Evolutionary conservation across 2,888 invertebrate species (phyloP).

Genomic region (Trichopria drosophilae): DNA sequence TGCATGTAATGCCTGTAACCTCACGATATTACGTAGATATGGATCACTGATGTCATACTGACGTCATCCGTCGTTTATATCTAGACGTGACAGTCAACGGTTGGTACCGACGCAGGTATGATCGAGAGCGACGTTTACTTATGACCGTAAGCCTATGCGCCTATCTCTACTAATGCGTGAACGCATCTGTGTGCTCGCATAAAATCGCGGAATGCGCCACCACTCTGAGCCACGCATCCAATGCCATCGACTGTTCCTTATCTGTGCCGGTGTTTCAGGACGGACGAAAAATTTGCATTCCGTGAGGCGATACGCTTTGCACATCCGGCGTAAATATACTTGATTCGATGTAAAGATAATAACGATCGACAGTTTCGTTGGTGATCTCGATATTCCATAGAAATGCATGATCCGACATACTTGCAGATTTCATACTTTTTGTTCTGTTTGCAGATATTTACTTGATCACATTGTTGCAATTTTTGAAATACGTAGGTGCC

Average conservation of each 20-base stretch:
- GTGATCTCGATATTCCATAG: too few relatives aligned
- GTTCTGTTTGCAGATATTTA: too few relatives aligned
- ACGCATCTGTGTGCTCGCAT: too few relatives aligned
- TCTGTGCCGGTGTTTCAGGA: not conserved
- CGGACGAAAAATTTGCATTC: conserved; percentile 1
- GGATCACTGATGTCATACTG: conserved; percentile 58
- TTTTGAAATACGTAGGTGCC: too few relatives aligned
- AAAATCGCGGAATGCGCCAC: conserved; percentile 37
- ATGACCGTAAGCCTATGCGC: too few relatives aligned
- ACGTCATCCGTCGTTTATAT: conserved; percentile 55
- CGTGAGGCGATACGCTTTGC: conserved; percentile 26
- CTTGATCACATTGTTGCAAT: too few relatives aligned
- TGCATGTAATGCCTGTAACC: conserved; percentile 32
- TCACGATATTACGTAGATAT: conserved; percentile 47
- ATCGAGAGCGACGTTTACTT: conserved; percentile 45
- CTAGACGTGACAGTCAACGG: conserved; percentile 52
- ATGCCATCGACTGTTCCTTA: conserved; percentile 39
- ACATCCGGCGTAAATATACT: too few relatives aligned
- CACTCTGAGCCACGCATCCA: conserved; percentile 44
- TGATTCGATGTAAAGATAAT: too few relatives aligned
- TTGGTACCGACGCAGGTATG: conserved; percentile 46
- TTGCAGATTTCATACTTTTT: too few relatives aligned
- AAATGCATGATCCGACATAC: too few relatives aligned
- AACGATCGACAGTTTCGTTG: too few relatives aligned
- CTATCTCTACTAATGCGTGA: too few relatives aligned